Percentiles rank a stretch among this genome's conserved stretches.
phyloP scores from a whole-genome alignment of 2,113 vertebrate genomes.

The Maylandia zebra region DNA sequence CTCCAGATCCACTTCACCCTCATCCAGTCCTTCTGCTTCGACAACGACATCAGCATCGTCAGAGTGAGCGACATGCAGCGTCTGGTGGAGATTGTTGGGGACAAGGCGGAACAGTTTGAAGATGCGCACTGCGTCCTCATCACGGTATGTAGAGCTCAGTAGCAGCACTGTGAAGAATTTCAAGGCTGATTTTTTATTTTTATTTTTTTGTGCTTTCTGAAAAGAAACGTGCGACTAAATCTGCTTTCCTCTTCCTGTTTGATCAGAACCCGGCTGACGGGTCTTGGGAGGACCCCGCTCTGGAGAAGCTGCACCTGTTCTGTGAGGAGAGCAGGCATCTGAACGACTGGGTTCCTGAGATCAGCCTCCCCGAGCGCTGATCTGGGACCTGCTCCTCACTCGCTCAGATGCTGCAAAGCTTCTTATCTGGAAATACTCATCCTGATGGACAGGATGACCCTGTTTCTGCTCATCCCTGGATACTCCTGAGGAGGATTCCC shows the following conservation, averaged over 20 bases:
- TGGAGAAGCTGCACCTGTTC: slow-evolving; percentile 77
- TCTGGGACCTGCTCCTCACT: slow-evolving; percentile 11
- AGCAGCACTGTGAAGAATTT: accelerated
- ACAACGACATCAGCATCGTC: slow-evolving; percentile 48
- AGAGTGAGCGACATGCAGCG: not conserved
- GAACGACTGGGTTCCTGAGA: slow-evolving; percentile 77
- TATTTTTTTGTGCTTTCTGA: not conserved
- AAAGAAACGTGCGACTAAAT: not conserved
- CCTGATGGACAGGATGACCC: slow-evolving; percentile 54
- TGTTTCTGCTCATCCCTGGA: slow-evolving; percentile 67
- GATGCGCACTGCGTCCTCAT: slow-evolving; percentile 76
- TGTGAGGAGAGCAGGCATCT: slow-evolving; percentile 71
- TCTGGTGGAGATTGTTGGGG: slow-evolving; percentile 61
- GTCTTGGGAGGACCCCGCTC: slow-evolving; percentile 72
- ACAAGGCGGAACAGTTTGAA: slow-evolving; percentile 53
- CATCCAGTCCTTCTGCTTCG: slow-evolving; percentile 79
- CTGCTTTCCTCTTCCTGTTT: not conserved
- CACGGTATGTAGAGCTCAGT: slow-evolving; percentile 58
- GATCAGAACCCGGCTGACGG: slow-evolving; percentile 67
- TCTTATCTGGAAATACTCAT: slow-evolving; percentile 60
- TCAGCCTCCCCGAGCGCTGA: slow-evolving; percentile 73
- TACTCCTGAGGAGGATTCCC: slow-evolving; percentile 67
- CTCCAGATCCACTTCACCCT: slow-evolving; percentile 80
- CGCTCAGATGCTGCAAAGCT: slow-evolving; percentile 44
- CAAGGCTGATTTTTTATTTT: not conserved